Evolutionary conservation across 1,140 invertebrate species (phyloP), one percentile per base, ranked within the genome.

Genomic region (Ptiloglossa arizonensis): DNA sequence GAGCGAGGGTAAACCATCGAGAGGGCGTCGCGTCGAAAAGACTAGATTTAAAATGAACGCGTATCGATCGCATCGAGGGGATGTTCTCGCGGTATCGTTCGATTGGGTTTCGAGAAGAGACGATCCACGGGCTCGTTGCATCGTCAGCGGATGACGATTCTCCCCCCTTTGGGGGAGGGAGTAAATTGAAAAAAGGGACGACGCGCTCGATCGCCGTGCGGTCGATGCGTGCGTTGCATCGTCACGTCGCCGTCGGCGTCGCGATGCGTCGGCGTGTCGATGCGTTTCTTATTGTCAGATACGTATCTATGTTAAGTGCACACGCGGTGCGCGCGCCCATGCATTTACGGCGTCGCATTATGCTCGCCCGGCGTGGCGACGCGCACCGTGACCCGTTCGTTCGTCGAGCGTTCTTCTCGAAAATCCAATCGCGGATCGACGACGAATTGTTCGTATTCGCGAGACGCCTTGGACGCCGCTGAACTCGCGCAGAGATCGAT

Each of bases 311-410:
- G 87, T 88, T 87, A 86, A 89, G 74, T 74, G 82, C 63, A 62
- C 83, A 84, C 77, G 82, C 81, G 78, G 67, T 62, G 79, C 76
- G 70, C 72, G 74, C 80, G 66, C 73, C 84, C 82, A 89, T 90
- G 88, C 85, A 90, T 91, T 90, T 89, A 91, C 89, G n/a, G 89
- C 89, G 89, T 90, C 87, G 83, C 82, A 89, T 90, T 90, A 90
- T 89, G 81, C 82, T 29, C 60, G n/a, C 50, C 75, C 35, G 57
- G 17, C 52, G 48, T 60, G 41, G 54, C 68, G 66, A 50, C 59
- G 15, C 64, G 59, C 71, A 24, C 50, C 64, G 82, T 80, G 81
- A 82, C 35, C 82, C 70, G 71, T 83, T 80, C 76, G 27, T 79
- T 77, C 48, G 3, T 57, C 56, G 35, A 75, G 50, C 35, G 48